Base-by-base conservation (phyloP, 2,113 vertebrate genomes). In the Gavia stellata region DNA sequence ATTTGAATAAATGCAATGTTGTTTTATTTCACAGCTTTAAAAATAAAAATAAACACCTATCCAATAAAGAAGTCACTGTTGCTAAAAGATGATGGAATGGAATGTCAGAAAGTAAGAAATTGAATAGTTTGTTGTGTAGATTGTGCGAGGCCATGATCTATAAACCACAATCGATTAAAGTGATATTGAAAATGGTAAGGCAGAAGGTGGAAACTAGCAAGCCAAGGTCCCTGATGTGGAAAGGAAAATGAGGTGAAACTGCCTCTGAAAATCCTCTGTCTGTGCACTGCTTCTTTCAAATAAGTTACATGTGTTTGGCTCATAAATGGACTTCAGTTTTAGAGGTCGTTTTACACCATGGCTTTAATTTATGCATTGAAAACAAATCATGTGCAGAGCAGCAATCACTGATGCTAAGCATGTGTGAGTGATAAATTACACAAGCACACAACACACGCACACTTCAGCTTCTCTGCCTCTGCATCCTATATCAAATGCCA, bases 51-150 rank as follows among this genome's bases (percentile, higher is more conserved):
- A 87, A 97, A 95, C 88, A 87, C 42, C 55, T 92, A 89, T 73
- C 66, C 83, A 94, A 96, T 96, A 96, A 97, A 96, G 82, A 95
- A 95, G 83, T 93, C 58, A 86, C 50, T 96, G 86, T 95, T 94
- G 72, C 92, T 95, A 88, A 50, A 94, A 91, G 67, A 93, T 96
- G 97, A 97, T 97, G 83, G 92, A 97, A 92, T 95, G 68, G 56
- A 49, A 92, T 94, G 94, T 95, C 96, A 95, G 91, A 94, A 95
- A 90, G 71, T 92, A 94, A 95, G 72, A 85, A 97, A 90, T 94
- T 45, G 83, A 92, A 93, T 94, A 86, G 83, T 90, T 95, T 88
- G 78, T 81, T 94, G 56, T 88, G 58, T 94, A 84, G 90, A 80
- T 95, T 91, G 91, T 81, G 63, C 1, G 3, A 95, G 88, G 75